Evolutionary conservation across 1,140 invertebrate genomes (phyloP), one percentile per base, ranked within the genome.

Genomic region (Chironomus striatipennis): DNA sequence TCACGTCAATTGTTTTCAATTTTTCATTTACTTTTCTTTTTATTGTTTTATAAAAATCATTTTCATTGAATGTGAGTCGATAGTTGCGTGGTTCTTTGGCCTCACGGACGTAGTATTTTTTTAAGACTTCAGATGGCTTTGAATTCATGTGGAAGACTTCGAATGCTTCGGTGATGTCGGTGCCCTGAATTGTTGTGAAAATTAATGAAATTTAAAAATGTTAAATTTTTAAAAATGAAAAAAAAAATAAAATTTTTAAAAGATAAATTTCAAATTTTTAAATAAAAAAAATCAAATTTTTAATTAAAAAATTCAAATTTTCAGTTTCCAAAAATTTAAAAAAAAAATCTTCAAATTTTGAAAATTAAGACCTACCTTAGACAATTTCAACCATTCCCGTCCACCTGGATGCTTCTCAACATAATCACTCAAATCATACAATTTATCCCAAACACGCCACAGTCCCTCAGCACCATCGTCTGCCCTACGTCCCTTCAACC

Each of bases 91-190:
- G 84, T 0, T 80, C 81, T 8, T 77, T 78, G 0, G 90, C 88
- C 0, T 87, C 78, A 43, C 85, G 82, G 0, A 90, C 81, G 75
- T 86, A 88, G 78, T 86, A 92, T 77, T 90, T 89, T 3, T 82
- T 78, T 12, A 93, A 78, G 73, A 90, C 77, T 34, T 80, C 82
- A 64, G 84, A 81, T 0, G 89, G 85, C 9, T 80, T 79, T 1
- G 85, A 80, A 34, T 81, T 85, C 7, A 89, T 79, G 77, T 90
- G 91, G 81, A 88, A 88, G 6, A 78, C 78, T 83, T 92, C 89
- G 77, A 92, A 93, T 5, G 87, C 85, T 81, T 93, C 91, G 0
- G 91, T 93, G 34, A 93, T 91, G 77, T 93, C 91, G 0, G 89
- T 91, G 2, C 89, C 90, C 81, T 86, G 75, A 74, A 80, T 79